Evolutionary conservation across 1,140 invertebrate genomes (phyloP), one percentile per base, ranked within the genome.

Genomic region (Aphelinus certus): DNA sequence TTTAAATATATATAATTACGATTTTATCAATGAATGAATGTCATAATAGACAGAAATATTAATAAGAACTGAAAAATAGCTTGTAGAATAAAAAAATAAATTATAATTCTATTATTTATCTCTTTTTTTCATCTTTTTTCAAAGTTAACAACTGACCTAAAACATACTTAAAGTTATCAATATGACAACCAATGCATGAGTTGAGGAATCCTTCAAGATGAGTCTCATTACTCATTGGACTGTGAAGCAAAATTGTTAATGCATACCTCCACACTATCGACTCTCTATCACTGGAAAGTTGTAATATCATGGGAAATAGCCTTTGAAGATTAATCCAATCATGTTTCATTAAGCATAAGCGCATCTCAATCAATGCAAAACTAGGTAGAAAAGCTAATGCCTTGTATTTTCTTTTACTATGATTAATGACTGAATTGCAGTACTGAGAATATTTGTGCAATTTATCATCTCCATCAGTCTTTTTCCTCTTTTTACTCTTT

Each of bases 191-290:
- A 42, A 80, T 6, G 26, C 79, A 80, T 3, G 49, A 53, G 48
- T 80, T 67, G 2, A 80, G n/a, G 64, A 80, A 80, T 61, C 78
- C 56, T 62, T 67, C 26, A 26, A 80, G 26, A 62, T 73, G 56
- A 9, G 3, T 48, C 3, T 0, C 7, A 57, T 43, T 62, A 10
- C 78, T 80, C 48, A 75, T 56, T 26, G 75, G 70, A 65, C 78
- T 80, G 56, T 79, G 70, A 0, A 80, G 60, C 7, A 80, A 65
- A 47, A 76, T 75, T 42, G 45, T 73, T 45, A 80, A 73, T 47
- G 67, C 61, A 64, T 79, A 80, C 65, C 76, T 77, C 79, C 79
- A 80, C 26, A 80, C 51, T 53, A 79, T 47, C 63, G 63, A 45
- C 26, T 79, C 71, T 64, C 65, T 76, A 7, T 78, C 66, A 58